Evolutionary conservation across 2,113 vertebrate species (phyloP).

Genomic region (Mesitornis unicolor): DNA sequence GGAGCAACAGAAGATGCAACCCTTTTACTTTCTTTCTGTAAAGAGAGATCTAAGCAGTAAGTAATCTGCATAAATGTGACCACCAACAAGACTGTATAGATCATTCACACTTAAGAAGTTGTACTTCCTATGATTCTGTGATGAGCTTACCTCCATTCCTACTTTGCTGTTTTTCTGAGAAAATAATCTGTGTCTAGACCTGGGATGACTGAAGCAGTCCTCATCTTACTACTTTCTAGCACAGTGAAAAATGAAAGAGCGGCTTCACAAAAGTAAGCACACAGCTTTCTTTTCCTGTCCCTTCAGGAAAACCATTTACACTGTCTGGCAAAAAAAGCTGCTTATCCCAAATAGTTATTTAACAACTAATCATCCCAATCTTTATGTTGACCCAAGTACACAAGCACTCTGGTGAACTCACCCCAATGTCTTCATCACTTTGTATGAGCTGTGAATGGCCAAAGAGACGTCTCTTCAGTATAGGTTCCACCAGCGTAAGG

Average conservation of each 20-base stretch:
- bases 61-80: background rate
- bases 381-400: background rate
- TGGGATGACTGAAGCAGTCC: background rate
- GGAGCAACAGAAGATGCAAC: background rate
- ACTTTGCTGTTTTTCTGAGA: background rate
- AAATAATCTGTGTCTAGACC: background rate
- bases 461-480: constrained; percentile 93
- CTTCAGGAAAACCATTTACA: background rate
- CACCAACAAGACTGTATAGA: background rate
- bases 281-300: background rate
- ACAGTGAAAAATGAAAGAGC: background rate
- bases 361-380: background rate
- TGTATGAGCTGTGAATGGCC: constrained; percentile 96
- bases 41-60: background rate
- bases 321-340: background rate
- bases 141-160: background rate
- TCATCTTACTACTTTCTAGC: background rate
- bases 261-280: background rate
- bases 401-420: constrained; percentile 66
- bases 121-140: background rate
- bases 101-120: background rate
- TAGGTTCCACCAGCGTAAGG: constrained; percentile 93
- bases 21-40: background rate
- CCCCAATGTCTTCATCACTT: constrained; percentile 93
- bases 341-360: background rate